Evolutionary conservation across 2,797 vertebrate species (phyloP), one percentile per base, ranked within the genome.

Genomic region (Tachyglossus aculeatus): DNA sequence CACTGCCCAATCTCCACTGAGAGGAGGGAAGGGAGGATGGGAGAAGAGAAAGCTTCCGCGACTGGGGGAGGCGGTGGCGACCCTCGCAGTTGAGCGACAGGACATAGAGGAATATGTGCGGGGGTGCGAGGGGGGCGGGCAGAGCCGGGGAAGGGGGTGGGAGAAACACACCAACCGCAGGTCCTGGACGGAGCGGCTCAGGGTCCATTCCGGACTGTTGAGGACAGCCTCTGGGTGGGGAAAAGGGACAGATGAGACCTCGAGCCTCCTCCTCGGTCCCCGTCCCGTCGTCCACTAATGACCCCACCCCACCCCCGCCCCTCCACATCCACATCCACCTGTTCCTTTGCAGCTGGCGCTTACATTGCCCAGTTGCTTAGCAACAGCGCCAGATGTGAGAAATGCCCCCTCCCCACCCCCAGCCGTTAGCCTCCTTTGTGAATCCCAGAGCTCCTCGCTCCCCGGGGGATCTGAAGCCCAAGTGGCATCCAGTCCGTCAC

Each of bases 191-290:
- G 95, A 91, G 86, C 95, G 95, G 75, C 92, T 93, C 79, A 99
- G 86, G 19, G 94, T 96, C 97, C 97, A 99, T 90, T 99, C 97
- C 87, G 98, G 97, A 85, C 96, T 98, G 91, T 96, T 97, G 80
- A 93, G 91, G 78, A 96, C 92, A 44, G 96, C 95, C 75, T 96
- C 97, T 98, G 86, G 0, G 34, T 81, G 7, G 29, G 48, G 47
- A 72, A 47, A 73, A 54, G 45, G 54, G 15, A 55, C 32, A 15
- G 10, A 8, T 61, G 7, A 50, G 56, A 47, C 65, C 45, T 48
- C 27, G 54, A 14, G 18, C 38, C 12, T 21, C 18, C 9, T 18
- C 19, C 25, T 18, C 24, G 25, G 53, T 4, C 12, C 25, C 13
- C 13, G 16, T 16, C 13, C 9, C 11, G 37, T 24, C 14, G 24